These are phyloP conservation scores for Pogonocichla stellata DNA, from an alignment of 2,113 vertebrate genomes.

Conservation along the genomic window DNA sequence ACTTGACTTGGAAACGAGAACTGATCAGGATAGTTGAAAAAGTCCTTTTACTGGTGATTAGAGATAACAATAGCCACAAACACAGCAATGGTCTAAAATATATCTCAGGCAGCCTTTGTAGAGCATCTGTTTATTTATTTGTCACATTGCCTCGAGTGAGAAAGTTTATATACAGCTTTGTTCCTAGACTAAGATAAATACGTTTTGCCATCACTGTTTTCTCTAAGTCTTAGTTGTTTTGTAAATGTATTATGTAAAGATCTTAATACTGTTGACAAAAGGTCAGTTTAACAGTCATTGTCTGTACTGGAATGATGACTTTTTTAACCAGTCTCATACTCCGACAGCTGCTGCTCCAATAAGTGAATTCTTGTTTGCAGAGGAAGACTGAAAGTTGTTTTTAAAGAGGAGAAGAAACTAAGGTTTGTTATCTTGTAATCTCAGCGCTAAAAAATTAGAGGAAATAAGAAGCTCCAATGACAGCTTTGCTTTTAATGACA, in stretches of 20 bases:
- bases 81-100: neutral
- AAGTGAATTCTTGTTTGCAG: neutral
- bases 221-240: neutral
- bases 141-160: neutral
- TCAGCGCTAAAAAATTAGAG: neutral
- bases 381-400: neutral
- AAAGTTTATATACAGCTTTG: neutral
- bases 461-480: neutral
- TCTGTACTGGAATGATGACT: neutral
- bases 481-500: neutral
- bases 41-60: neutral
- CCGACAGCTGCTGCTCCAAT: neutral
- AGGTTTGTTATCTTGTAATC: neutral
- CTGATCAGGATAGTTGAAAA: neutral
- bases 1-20: neutral
- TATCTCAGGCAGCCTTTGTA: neutral
- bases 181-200: neutral
- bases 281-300: neutral
- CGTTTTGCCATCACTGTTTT: neutral
- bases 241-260: neutral
- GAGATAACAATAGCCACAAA: neutral
- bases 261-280: neutral
- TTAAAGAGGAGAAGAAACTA: neutral
- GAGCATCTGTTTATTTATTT: neutral
- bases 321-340: neutral